Evolutionary conservation across 2,888 invertebrate species (phyloP), one percentile per base, ranked within the genome.

Genomic region (Dichetophora obliterata): DNA sequence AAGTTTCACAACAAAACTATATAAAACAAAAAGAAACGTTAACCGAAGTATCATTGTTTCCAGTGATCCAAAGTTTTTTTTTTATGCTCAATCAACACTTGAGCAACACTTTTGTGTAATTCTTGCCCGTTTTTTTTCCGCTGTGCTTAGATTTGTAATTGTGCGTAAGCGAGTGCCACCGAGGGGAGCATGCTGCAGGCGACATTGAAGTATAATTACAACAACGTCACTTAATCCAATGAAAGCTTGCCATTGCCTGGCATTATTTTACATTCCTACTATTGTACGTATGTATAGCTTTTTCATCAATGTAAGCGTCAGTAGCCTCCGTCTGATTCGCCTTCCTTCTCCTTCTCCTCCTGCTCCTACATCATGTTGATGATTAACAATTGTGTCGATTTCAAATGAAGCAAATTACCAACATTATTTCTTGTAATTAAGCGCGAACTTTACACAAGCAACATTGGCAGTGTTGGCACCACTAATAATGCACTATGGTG

Each of bases 391-490:
- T 68, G 68, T 68, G 68, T 50, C 68, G 68, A 68, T 68, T 68
- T 74, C 69, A 78, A 80, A 76, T 74, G 76, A 66, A 77, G 77
- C 82, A 82, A 80, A 82, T 82, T 82, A 79, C 76, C 79, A 80
- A 77, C 81, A 80, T 82, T 82, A 82, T 82, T 80, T 76, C 81
- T 79, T 77, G 79, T 80, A 82, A 83, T 82, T 83, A 82, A 81
- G 76, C 76, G 77, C 78, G 76, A 80, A 80, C 75, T 79, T 77
- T 72, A 59, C 52, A 54, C 63, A 71, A 57, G 37, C 37, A 54
- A 69, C 24, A 69, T 59, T 59, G 59, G 22, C 37, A 37, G 63
- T 34, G 27, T 34, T 50, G 54, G 24, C 52, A 54, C 16, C 34
- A 19, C 34, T n/a, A 16, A 14, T 50, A 68, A 43, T 19, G 19